phyloP scores from a whole-genome alignment of 2,113 vertebrate genomes.

The Syngnathus typhle region DNA sequence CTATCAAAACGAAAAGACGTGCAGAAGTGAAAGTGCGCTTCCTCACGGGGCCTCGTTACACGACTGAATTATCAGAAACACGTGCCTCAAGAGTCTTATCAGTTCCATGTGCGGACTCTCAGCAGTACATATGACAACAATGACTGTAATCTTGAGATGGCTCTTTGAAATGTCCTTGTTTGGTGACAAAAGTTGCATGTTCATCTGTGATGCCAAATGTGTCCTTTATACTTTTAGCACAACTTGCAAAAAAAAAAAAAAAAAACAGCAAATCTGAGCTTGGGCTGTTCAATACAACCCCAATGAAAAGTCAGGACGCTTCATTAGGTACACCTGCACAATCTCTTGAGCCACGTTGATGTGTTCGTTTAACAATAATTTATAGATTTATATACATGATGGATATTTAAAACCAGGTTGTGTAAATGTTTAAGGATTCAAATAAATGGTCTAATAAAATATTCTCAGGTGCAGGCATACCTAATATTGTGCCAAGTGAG shows the following conservation, averaged over 20 bases:
- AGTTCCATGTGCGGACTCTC: conserved; percentile 28
- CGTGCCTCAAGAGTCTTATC: conserved; percentile 29
- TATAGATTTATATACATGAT: no score
- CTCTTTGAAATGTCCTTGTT: not conserved
- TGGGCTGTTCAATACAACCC: conserved; percentile 5
- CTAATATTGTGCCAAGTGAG: not conserved
- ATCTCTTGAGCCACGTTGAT: not conserved
- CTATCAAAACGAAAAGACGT: conserved; percentile 15
- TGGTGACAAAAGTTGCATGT: conserved; percentile 2
- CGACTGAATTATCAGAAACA: conserved; percentile 7
- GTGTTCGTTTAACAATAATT: no score
- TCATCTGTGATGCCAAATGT: conserved; percentile 41
- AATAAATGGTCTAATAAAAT: no score
- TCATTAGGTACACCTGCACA: not conserved
- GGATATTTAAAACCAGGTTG: not conserved
- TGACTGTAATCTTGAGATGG: not conserved
- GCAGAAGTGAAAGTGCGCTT: not conserved
- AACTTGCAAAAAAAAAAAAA: not conserved
- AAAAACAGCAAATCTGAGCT: conserved; percentile 30
- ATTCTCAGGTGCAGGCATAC: conserved; percentile 1
- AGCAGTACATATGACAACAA: conserved; percentile 6
- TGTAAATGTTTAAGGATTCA: not conserved
- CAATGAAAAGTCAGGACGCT: not conserved
- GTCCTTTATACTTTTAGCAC: conserved; percentile 10
- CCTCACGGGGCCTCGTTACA: not conserved